Evolutionary conservation across 2,888 invertebrate species (phyloP).

Genomic region (Tiliacea citrago): DNA sequence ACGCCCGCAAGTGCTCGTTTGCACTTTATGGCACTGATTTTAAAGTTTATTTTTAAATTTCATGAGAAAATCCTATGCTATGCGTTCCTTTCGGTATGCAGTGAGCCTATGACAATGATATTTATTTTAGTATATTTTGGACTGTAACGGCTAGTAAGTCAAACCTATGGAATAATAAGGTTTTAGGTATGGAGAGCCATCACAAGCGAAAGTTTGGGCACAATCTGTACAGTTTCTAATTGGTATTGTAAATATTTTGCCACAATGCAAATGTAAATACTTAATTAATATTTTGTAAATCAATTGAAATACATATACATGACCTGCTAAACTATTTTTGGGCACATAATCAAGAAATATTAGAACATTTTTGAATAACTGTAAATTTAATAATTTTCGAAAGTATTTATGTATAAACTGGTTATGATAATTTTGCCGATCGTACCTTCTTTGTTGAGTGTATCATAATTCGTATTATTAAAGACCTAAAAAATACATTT

Average conservation of each 20-base stretch:
- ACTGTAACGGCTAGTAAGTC: constrained; percentile 6
- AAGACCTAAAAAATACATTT: background rate
- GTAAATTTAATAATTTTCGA: background rate
- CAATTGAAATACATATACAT: constrained; percentile 21
- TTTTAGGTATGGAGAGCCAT: constrained; percentile 13
- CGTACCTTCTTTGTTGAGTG: background rate
- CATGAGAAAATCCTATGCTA: background rate
- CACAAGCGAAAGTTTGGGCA: constrained; percentile 69
- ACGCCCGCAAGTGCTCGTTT: background rate
- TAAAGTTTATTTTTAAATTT: constrained; percentile 12
- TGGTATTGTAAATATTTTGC: constrained; percentile 76
- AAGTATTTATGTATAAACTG: background rate
- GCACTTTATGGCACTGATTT: background rate
- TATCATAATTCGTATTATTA: background rate
- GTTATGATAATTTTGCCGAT: constrained; percentile 23
- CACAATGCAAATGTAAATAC: constrained; percentile 61
- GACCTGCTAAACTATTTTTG: constrained; percentile 9
- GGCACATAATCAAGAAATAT: constrained; percentile 8
- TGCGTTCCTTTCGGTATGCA: background rate
- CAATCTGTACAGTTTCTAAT: constrained; percentile 71
- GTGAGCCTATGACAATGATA: constrained; percentile 2
- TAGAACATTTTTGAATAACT: background rate
- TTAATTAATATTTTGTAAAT: constrained; percentile 65
- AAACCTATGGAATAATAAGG: constrained; percentile 8
- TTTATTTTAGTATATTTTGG: constrained; percentile 24